Evolutionary conservation across 1,140 invertebrate species (phyloP), one percentile per base, ranked within the genome.

Genomic region (Homarus americanus): DNA sequence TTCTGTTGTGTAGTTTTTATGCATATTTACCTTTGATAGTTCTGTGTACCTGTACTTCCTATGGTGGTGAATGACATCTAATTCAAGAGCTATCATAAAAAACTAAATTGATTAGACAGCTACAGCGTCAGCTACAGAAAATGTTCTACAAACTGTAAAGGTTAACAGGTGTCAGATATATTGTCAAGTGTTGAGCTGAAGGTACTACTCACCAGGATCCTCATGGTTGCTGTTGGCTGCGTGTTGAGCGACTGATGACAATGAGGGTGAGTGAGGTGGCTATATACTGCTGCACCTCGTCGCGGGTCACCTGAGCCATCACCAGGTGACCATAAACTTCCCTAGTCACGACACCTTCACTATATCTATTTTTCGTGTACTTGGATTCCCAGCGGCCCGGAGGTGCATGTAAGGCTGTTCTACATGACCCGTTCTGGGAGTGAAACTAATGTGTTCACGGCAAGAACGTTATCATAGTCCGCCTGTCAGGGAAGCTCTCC

Each of bases 121-220:
- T n/a, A n/a, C n/a, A n/a, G n/a, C n/a, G n/a, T n/a, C n/a, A n/a
- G n/a, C n/a, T n/a, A n/a, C n/a, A n/a, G n/a, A n/a, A n/a, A n/a
- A n/a, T n/a, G n/a, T n/a, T n/a, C n/a, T n/a, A n/a, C n/a, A n/a
- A n/a, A n/a, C n/a, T n/a, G n/a, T n/a, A n/a, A n/a, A n/a, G n/a
- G n/a, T n/a, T n/a, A n/a, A n/a, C n/a, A n/a, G n/a, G n/a, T n/a
- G n/a, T n/a, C n/a, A n/a, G n/a, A n/a, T n/a, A n/a, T n/a, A n/a
- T n/a, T n/a, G n/a, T n/a, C n/a, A n/a, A n/a, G n/a, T n/a, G n/a
- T n/a, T n/a, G n/a, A n/a, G n/a, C n/a, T n/a, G n/a, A n/a, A n/a
- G n/a, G n/a, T n/a, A n/a, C n/a, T n/a, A 69, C 63, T 69, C 28
- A 69, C 63, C 63, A 69, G 63, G 63, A 17, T 32, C 63, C 63